Evolutionary conservation across 2,113 vertebrate genomes (phyloP).

Genomic region (Dicentrarchus labrax): DNA sequence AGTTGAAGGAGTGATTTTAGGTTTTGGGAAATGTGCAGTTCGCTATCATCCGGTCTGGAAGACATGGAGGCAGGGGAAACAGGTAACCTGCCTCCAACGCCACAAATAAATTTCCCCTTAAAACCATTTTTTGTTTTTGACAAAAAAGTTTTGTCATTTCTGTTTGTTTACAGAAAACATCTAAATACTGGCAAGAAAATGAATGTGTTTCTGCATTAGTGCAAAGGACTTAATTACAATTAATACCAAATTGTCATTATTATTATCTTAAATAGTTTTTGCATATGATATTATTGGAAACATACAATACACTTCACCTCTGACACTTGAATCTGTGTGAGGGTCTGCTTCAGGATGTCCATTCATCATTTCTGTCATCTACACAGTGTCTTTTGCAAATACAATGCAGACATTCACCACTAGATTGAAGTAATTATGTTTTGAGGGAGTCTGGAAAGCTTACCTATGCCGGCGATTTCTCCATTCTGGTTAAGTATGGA

Average conservation of each 20-base stretch:
- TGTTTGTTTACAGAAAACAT: neutral
- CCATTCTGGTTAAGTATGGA: slow-evolving; percentile 5
- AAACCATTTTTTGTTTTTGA: neutral
- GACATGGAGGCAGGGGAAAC: no score
- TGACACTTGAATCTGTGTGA: neutral
- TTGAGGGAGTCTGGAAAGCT: slow-evolving; percentile 12
- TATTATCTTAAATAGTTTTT: neutral
- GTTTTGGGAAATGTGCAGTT: neutral
- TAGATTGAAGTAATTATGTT: slow-evolving; percentile 24
- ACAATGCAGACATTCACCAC: slow-evolving; percentile 20
- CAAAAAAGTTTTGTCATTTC: no score
- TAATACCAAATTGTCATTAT: neutral
- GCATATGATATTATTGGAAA: neutral
- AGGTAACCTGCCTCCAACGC: no score
- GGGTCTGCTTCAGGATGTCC: neutral
- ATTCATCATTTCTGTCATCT: neutral
- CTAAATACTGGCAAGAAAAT: neutral
- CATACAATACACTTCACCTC: neutral
- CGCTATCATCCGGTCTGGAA: no score
- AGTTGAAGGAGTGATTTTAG: neutral
- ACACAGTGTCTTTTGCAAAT: slow-evolving; percentile 4
- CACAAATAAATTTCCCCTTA: no score
- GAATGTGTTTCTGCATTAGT: neutral
- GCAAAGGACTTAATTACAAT: neutral
- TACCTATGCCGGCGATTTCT: slow-evolving; percentile 30